Evolutionary conservation across 1,140 invertebrate genomes (phyloP).

Genomic region (Diuraphis noxia): DNA sequence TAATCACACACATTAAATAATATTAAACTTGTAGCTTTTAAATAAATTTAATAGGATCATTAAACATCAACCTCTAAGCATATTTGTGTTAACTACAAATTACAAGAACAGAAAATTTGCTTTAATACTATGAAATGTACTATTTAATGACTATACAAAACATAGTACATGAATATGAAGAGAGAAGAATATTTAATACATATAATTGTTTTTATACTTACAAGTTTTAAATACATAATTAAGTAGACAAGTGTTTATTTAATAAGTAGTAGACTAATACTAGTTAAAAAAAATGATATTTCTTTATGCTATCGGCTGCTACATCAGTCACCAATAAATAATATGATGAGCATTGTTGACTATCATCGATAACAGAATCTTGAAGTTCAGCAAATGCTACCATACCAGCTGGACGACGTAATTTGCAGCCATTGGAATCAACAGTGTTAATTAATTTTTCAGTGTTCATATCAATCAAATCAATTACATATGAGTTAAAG

Average conservation of each 20-base stretch:
- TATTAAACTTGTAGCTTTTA: slow-evolving; percentile 10
- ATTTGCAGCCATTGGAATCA: slow-evolving; percentile 5
- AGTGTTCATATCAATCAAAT: slow-evolving; percentile 15
- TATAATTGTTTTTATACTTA: neutral
- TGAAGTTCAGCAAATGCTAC: neutral
- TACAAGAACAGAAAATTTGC: neutral
- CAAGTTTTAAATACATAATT: slow-evolving; percentile 12
- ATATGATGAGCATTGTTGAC: neutral
- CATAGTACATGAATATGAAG: neutral
- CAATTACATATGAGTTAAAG: slow-evolving; percentile 8
- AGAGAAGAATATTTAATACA: neutral
- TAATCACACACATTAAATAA: neutral
- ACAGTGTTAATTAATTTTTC: slow-evolving; percentile 17
- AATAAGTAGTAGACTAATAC: slow-evolving; percentile 3
- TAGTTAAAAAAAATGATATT: slow-evolving; percentile 21
- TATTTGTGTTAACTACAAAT: neutral
- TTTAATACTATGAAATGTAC: neutral
- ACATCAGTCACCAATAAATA: slow-evolving; percentile 23
- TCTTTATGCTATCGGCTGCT: neutral
- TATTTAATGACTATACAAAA: neutral
- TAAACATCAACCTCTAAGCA: neutral
- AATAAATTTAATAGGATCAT: slow-evolving; percentile 11
- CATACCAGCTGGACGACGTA: slow-evolving; percentile 30
- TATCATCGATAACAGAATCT: neutral
- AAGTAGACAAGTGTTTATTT: neutral